Conservation (phyloP, 2,113 vertebrate species). For the Malurus cyaneus region DNA sequence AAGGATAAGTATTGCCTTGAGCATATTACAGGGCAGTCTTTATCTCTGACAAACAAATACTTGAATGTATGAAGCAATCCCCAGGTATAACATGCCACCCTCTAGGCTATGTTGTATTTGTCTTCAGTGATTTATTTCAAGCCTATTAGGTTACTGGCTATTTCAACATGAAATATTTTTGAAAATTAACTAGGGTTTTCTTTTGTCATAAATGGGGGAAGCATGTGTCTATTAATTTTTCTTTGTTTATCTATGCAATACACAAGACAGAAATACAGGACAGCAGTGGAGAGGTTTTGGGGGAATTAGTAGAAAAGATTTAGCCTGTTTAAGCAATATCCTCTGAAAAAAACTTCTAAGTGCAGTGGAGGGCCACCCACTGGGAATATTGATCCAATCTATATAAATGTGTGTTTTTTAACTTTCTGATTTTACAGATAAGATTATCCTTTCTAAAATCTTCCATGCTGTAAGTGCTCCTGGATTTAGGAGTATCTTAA, state of each 20-base stretch:
- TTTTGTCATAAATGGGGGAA: background rate
- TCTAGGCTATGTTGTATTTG: background rate
- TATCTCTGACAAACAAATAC: background rate
- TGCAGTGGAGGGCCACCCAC: background rate
- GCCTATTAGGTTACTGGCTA: background rate
- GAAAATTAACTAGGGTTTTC: background rate
- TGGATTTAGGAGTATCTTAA: background rate
- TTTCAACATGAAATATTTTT: background rate
- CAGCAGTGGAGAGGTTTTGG: background rate
- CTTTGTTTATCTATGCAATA: background rate
- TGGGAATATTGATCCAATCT: background rate
- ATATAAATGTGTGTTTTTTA: constrained; percentile 2
- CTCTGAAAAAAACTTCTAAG: background rate
- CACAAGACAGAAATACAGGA: fast-evolving
- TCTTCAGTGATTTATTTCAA: background rate
- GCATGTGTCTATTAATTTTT: background rate
- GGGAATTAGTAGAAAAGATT: background rate
- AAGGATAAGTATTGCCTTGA: background rate
- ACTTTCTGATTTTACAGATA: constrained; percentile 2
- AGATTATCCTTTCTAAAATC: background rate
- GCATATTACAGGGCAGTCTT: background rate
- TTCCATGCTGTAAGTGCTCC: background rate
- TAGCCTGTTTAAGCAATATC: background rate
- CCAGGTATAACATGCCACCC: background rate
- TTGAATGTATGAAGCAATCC: background rate